Base-by-base conservation (phyloP, 2,888 invertebrate species). In the Nematopogon swammerdamellus region DNA sequence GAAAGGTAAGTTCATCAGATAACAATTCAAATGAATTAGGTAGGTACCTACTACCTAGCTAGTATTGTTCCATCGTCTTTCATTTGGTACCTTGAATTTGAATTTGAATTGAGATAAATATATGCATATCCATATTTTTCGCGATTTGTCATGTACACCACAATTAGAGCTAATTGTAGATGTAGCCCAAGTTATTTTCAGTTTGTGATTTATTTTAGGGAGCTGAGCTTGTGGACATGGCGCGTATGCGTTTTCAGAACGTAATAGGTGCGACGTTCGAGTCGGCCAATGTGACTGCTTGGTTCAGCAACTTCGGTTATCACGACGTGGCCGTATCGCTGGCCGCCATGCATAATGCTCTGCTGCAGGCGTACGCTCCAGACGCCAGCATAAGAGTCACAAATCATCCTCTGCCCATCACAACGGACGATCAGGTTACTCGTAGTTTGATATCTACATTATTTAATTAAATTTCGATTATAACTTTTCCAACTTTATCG, bases 271-370 rank as follows among this genome's bases (percentile, higher is more conserved):
- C 85, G 0, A 81, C 83, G 0, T 79, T 85, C 57, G 58, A 70
- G 3, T 64, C 65, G 11, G 53, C 60, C 1, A 60, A 67, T 0
- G 81, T 85, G 0, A 85, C 75, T 0, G 88, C 85, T 0, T 87
- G 87, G 83, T 89, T 91, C 67, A 92, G 92, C 60, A 91, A 90
- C 63, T 88, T 91, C 60, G 88, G 90, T 0, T 86, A 84, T 59
- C 92, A 93, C 62, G 84, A 87, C 46, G 83, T 88, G 0, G 87
- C 88, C 0, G 75, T 86, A 1, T 80, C 89, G 0, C 65, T 92
- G 3, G 82, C 85, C 46, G 64, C 85, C 14, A 68, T 87, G 1
- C 82, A 89, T 58, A 82, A 84, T 52, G 84, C 88, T 0, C 63
- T 89, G 42, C 75, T 88, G 1, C 76, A 71, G 56, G 64, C 70